Evolutionary conservation across 2,888 invertebrate species (phyloP), one percentile per base, ranked within the genome.

Genomic region (Podabrus alpinus): DNA sequence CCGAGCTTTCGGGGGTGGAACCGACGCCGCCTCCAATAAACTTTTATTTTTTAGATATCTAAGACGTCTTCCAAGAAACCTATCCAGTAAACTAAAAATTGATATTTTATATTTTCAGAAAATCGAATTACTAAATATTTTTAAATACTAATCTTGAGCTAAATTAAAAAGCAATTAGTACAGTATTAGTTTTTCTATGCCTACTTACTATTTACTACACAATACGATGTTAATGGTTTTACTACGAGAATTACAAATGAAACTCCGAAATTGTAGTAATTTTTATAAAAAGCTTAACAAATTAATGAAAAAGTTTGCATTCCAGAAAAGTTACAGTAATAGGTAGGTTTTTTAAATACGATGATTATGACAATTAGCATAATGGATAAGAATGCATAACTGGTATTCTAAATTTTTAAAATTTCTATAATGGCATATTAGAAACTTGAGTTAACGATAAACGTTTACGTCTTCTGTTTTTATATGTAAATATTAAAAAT

Each of bases 1-100:
- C 82, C 79, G 83, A 83, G 80, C 78, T 81, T 75, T 73, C 79
- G 81, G 81, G 83, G 85, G 84, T 83, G 84, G 84, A 80, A 82
- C 82, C 76, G 79, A 80, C 82, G 81, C 79, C 81, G 81, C 84
- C 84, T 82, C 80, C 84, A 78, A 73, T 74, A 78, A 78, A 74
- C 78, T 79, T 80, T 77, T 79, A 45, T 45, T 45, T 45, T 45
- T 45, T 45, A 45, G 45, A 45, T 45, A 45, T 45, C 45, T 45
- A 45, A 45, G 45, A 45, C n/a, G 45, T 45, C n/a, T 45, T 45
- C 45, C 45, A n/a, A n/a, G 45, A n/a, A 45, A 45, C n/a, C 45
- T 45, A 45, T 45, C 45, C 9, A n/a, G 45, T 45, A 45, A 45
- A 45, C 1, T 45, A 45, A n/a, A 45, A 45, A 45, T 45, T 45